These are phyloP conservation scores for Nasonia longicornis DNA, from an alignment of 1,140 invertebrate species.

Conservation along the genomic window DNA sequence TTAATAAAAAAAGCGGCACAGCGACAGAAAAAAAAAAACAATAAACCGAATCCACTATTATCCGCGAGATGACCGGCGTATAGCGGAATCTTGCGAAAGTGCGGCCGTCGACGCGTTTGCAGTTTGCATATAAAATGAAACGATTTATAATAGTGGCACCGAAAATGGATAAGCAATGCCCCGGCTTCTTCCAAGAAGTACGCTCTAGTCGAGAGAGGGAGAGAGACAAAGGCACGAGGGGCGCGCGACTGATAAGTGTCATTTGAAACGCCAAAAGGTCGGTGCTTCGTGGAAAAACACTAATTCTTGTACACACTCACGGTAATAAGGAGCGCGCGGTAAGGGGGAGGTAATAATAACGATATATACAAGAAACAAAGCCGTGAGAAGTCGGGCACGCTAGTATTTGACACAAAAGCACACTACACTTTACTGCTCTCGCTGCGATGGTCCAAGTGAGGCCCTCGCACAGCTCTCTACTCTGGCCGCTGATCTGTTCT, in stretches of 20 bases:
- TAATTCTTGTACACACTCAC: neutral
- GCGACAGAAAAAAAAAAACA: neutral
- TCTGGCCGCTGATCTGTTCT: slow-evolving; percentile 16
- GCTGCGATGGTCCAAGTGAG: neutral
- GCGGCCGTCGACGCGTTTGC: neutral
- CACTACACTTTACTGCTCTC: neutral
- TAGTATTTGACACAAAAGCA: slow-evolving; percentile 30
- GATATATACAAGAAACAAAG: neutral
- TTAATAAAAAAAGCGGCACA: neutral
- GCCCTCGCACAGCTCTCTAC: neutral
- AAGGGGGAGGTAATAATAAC: neutral
- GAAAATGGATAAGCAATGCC: neutral
- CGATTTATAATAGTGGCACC: neutral
- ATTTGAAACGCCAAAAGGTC: neutral
- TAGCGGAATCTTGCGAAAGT: neutral
- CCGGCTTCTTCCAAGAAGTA: neutral
- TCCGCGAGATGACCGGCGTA: neutral
- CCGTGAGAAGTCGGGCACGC: neutral
- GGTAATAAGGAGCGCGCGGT: neutral
- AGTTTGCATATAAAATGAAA: neutral
- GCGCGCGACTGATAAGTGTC: neutral
- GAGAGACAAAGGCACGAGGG: neutral
- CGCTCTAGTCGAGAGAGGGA: no score
- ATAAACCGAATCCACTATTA: neutral
- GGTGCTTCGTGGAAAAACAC: neutral